Base-by-base conservation (phyloP, 2,888 invertebrate species). In the Keiferia lycopersicella region DNA sequence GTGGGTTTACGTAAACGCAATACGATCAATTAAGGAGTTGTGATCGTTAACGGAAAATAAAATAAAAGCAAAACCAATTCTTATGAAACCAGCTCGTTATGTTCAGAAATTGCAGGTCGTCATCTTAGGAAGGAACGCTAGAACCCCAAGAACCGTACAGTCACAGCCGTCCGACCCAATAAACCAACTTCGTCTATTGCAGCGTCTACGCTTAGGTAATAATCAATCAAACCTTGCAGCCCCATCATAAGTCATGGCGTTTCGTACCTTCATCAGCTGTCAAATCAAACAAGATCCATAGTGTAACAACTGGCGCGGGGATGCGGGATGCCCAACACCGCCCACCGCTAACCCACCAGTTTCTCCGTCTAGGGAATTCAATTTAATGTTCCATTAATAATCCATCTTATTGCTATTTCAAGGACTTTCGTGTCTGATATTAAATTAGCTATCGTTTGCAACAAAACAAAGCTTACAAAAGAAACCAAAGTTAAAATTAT, bases 161-260 rank as follows among this genome's bases (percentile, higher is more conserved):
- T 16, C 45, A 16, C 45, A 45, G 16, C n/a, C 45, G 45, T 45
- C 45, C 45, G n/a, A 45, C 16, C 45, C 45, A 45, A 45, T 45
- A 45, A 16, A 45, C 6, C 45, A 45, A n/a, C 45, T 45, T 45
- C 45, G 45, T 45, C 45, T 45, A 45, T 16, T 16, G 45, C 45
- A 45, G 8, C 45, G n/a, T n/a, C 45, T 45, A 45, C 18, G 50
- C 1, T 34, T 34, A 34, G 34, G 10, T 11, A 50, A 20, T 50
- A 50, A 50, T 50, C 50, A 50, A 50, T 50, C 50, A 50, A 18
- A 11, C 50, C 50, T 20, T 34, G 34, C 50, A 18, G 11, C 50
- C 50, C 50, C 50, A 50, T 50, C 50, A 50, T 50, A 50, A 50
- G 50, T 50, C 50, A 20, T 45, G 50, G 50, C 50, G 18, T 22